Evolutionary conservation across 92 coral and sea anemone species (phyloP).

Genomic region (Parazoanthus darwini): DNA sequence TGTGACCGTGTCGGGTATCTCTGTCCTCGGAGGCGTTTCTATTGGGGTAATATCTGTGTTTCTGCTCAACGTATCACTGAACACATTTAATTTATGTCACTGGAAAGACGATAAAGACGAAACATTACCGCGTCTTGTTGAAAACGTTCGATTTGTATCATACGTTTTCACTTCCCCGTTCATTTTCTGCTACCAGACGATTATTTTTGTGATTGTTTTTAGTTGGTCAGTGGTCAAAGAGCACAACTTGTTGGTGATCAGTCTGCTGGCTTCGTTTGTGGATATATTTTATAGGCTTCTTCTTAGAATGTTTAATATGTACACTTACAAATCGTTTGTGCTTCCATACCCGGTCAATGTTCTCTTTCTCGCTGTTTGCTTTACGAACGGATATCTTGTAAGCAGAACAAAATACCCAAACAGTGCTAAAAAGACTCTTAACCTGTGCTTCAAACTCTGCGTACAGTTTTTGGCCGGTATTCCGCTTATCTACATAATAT

Average conservation of each 20-base stretch:
- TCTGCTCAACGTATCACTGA: not conserved
- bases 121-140: not conserved
- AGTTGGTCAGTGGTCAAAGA: no score
- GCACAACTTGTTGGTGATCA: no score
- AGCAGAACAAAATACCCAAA: not conserved
- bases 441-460: constrained; percentile 31
- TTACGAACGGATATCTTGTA: no score
- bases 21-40: not conserved
- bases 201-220: not conserved
- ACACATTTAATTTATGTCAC: not conserved
- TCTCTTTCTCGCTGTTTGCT: not conserved
- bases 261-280: not conserved
- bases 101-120: not conserved
- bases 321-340: not conserved
- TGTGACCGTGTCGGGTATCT: not conserved
- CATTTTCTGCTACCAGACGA: constrained; percentile 38
- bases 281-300: constrained; percentile 40
- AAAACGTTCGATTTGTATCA: not conserved
- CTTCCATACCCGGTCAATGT: constrained; percentile 30
- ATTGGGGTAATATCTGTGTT: not conserved
- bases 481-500: not conserved
- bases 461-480: not conserved
- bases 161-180: not conserved
- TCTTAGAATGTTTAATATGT: constrained; percentile 7
- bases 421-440: not conserved